These are phyloP conservation scores for Percina caprodes DNA, from an alignment of 2,113 vertebrate species.

Conservation along the genomic window DNA sequence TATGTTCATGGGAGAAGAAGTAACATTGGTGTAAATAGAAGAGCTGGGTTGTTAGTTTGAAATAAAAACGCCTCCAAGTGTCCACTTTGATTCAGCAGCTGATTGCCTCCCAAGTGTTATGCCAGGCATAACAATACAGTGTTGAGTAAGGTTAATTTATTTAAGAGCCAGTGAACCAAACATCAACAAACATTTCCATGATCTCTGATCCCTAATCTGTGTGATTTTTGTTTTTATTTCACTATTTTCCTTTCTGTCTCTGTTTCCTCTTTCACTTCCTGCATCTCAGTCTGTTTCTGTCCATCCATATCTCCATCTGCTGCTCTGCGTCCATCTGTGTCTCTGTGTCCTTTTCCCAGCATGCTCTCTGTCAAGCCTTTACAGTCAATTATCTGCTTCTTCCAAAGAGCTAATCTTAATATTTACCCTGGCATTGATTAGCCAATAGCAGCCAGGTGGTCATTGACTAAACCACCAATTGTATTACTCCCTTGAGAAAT, in stretches of 20 bases:
- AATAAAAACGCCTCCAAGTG: neutral
- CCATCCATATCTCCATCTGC: conserved; percentile 41
- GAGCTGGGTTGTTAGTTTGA: neutral
- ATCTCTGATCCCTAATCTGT: conserved; percentile 24
- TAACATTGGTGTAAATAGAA: neutral
- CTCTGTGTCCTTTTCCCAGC: conserved; percentile 38
- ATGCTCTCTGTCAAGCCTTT: conserved; percentile 51
- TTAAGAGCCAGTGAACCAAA: conserved; percentile 40
- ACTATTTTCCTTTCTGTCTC: neutral
- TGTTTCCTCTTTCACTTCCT: conserved; percentile 33
- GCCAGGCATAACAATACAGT: neutral
- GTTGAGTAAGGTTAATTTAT: conserved; percentile 25
- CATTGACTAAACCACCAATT: conserved; percentile 59
- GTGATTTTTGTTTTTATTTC: conserved; percentile 26
- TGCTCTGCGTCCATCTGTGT: conserved; percentile 25
- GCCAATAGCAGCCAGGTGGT: conserved; percentile 60
- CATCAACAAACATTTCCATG: conserved; percentile 20
- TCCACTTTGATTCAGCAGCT: neutral
- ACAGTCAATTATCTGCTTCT: conserved; percentile 58
- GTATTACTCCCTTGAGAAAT: conserved; percentile 57
- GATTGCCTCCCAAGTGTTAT: conserved; percentile 12
- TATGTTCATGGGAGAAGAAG: neutral
- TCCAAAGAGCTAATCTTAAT: conserved; percentile 64
- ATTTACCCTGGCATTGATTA: conserved; percentile 71
- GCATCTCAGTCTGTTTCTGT: conserved; percentile 18